A percentile compares a stretch with the other conserved stretches of the same genome.
Evolutionary conservation across 2,888 invertebrate genomes (phyloP).

Genomic region (Andrena trimmerana): DNA sequence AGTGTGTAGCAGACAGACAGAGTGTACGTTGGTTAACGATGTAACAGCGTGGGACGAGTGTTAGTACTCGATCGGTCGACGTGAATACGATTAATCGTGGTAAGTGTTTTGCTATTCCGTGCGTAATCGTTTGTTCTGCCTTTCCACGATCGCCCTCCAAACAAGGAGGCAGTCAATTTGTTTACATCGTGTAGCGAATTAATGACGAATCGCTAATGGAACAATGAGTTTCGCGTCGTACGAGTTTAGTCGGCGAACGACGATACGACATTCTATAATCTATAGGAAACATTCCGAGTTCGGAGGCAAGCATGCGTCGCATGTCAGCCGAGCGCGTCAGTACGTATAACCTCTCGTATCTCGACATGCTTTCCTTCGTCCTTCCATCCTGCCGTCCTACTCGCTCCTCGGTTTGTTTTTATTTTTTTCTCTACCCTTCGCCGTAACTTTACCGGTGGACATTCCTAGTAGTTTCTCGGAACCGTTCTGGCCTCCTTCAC

Average conservation of each 20-base stretch:
- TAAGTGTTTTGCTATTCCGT: slow-evolving; percentile 70
- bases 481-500: not conserved
- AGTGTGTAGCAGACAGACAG: slow-evolving; percentile 57
- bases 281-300: slow-evolving; percentile 16
- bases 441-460: not conserved
- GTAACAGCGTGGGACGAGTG: slow-evolving; percentile 59
- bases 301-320: slow-evolving; percentile 40
- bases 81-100: slow-evolving; percentile 61
- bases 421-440: not conserved
- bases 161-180: slow-evolving; percentile 65
- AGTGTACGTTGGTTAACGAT: slow-evolving; percentile 68
- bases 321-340: slow-evolving; percentile 42
- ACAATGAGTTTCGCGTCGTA: not conserved
- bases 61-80: slow-evolving; percentile 23
- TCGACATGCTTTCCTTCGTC: slow-evolving; percentile 26
- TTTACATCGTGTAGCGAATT: slow-evolving; percentile 55
- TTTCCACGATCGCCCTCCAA: slow-evolving; percentile 47
- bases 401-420: not conserved
- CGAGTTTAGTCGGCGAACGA: not conserved
- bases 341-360: slow-evolving; percentile 65
- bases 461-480: not conserved
- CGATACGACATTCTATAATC: not conserved
- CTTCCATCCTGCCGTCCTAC: not conserved
- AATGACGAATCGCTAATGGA: slow-evolving; percentile 4
- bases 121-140: slow-evolving; percentile 44